Evolutionary conservation across 2,113 vertebrate genomes (phyloP).

Genomic region (Xiphophorus hellerii): DNA sequence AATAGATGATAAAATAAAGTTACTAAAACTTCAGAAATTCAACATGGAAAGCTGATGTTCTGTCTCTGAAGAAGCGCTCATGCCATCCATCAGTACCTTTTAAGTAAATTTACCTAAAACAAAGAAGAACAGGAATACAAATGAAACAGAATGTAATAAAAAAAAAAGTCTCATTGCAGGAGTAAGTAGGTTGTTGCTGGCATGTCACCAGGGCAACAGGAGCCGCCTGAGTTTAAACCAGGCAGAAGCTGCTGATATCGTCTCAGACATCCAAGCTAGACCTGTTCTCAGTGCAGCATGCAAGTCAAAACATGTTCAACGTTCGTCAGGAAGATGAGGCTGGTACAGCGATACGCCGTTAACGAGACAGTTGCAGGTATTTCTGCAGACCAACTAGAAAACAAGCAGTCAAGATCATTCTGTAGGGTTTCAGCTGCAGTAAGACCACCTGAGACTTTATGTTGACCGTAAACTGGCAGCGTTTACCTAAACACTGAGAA

Average conservation of each 20-base stretch:
- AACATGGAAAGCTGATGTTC: background rate
- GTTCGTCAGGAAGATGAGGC: background rate
- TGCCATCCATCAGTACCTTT: background rate
- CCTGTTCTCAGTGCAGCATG: background rate
- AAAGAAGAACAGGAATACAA: too few species aligned
- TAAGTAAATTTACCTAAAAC: too few species aligned
- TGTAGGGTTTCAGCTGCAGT: background rate
- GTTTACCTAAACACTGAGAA: background rate
- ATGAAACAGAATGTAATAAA: too few species aligned
- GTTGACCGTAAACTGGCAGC: background rate
- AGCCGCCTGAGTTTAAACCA: too few species aligned
- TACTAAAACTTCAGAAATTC: background rate
- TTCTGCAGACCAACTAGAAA: background rate
- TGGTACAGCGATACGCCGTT: background rate
- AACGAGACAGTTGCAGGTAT: background rate
- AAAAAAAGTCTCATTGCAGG: too few species aligned
- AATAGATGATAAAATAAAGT: background rate
- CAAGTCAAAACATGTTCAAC: background rate
- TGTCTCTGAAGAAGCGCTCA: background rate
- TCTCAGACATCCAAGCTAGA: background rate
- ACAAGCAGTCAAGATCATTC: background rate
- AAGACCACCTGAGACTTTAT: background rate
- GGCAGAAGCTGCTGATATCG: background rate
- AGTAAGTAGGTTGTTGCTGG: too few species aligned
- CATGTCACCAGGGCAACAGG: background rate